Evolutionary conservation across 2,113 vertebrate species (phyloP).

Genomic region (Sclerurus mexicanus): DNA sequence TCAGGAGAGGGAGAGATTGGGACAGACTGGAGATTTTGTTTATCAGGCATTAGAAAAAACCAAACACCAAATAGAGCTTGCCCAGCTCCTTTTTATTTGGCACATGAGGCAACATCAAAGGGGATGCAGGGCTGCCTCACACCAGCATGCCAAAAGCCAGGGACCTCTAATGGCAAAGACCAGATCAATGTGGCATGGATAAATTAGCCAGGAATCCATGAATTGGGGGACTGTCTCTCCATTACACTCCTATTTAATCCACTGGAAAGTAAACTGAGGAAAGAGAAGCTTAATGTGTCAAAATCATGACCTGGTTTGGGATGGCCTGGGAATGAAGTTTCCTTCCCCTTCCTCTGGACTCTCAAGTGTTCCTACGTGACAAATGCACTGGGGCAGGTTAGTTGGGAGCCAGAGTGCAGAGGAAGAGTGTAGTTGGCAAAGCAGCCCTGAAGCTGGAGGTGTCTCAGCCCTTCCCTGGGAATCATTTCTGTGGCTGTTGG

Average conservation of each 20-base stretch:
- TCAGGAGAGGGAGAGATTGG: not conserved
- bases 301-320: constrained; percentile 55
- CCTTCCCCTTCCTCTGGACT: not conserved
- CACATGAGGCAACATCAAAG: constrained; percentile 54
- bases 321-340: constrained; percentile 41
- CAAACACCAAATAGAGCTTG: not conserved
- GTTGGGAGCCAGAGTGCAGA: not conserved
- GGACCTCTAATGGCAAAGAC: constrained; percentile 59
- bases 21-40: constrained; percentile 16
- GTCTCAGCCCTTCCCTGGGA: not conserved
- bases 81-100: not conserved
- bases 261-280: constrained; percentile 46
- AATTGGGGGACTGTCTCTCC: constrained; percentile 65
- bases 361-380: not conserved
- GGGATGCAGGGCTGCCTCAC: constrained; percentile 24
- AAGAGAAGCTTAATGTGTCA: constrained; percentile 50
- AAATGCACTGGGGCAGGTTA: not conserved
- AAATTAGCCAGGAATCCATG: constrained; percentile 69
- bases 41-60: not conserved
- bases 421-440: not conserved
- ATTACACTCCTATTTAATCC: constrained; percentile 57
- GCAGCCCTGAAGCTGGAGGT: not conserved
- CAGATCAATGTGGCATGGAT: constrained; percentile 66
- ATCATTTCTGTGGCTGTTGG: not conserved
- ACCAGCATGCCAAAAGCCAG: constrained; percentile 52